Evolutionary conservation across 2,113 vertebrate genomes (phyloP), one percentile per base, ranked within the genome.

Genomic region (Coptodon bakossiorum): DNA sequence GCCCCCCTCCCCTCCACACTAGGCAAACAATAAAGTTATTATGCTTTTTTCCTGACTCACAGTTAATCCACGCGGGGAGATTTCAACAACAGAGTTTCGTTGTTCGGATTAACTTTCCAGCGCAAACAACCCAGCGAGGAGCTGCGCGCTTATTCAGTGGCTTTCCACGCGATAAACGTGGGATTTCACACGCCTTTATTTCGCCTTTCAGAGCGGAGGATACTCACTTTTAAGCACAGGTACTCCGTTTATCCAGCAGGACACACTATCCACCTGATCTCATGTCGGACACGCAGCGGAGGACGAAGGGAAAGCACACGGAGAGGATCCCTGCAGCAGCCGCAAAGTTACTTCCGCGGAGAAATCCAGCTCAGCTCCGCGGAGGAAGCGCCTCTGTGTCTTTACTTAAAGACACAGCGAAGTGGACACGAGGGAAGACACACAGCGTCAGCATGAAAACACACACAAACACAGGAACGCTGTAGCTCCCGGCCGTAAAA

Each of bases 251-350:
- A 53, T 54, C 52, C 80, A 38, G 29, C 76, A 40, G 61, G 17
- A 36, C 48, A 9, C 45, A 14, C 78, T 53, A 88, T 93, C 91
- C 94, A 92, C 89, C 87, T 93, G 92, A 93, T 87, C 63, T 89
- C 92, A 92, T 91, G 91, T 91, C 89, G 84, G 61, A 82, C 83
- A 56, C 73, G 40, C 85, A 66, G 86, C 56, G 1, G 48, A 80
- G 57, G 80, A 84, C 19, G 86, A 83, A 1, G 76, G 3, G 17
- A 27, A 24, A 68, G 5, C 9, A 80, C 1, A 53, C 9, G 31
- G 29, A 71, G 12, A 19, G 36, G 56, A 40, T 71, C 43, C 27
- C 84, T 7, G n/a, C 61, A 59, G 57, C 40, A 50, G 57, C 52
- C 34, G 34, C 84, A 81, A 91, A 91, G 87, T 91, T 83, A 54